Evolutionary conservation across 2,888 invertebrate species (phyloP).

Genomic region (Imbricaverruca yamaguchii): DNA sequence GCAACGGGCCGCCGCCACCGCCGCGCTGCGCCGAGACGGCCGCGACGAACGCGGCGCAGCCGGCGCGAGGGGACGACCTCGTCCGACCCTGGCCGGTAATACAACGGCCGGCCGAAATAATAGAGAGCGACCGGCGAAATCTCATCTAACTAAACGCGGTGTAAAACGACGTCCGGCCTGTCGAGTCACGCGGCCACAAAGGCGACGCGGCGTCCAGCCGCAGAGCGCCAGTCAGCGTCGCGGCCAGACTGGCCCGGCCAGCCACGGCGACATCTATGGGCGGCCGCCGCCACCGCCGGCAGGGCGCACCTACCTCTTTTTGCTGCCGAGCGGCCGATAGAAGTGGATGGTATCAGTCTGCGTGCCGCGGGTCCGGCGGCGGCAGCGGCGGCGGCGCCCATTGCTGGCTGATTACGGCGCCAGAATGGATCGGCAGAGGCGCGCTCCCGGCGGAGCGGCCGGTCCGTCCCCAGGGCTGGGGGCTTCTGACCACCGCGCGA

Average conservation of each 20-base stretch:
- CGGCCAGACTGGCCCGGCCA: not conserved
- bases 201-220: not conserved
- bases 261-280: not conserved
- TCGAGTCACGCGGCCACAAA: conserved; percentile 10
- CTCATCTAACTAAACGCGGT: conserved; percentile 21
- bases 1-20: too few species aligned
- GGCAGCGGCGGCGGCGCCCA: not conserved
- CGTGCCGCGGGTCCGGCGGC: not conserved
- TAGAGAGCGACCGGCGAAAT: not conserved
- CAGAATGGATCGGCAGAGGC: not conserved
- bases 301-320: not conserved
- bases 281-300: not conserved
- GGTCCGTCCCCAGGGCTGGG: not conserved
- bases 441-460: not conserved
- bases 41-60: too few species aligned
- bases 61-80: not conserved
- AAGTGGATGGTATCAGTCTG: conserved; percentile 1
- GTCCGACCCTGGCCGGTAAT: not conserved
- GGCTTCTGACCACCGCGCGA: not conserved
- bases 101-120: not conserved
- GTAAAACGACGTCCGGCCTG: not conserved
- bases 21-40: too few species aligned
- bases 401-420: not conserved
- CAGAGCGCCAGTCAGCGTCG: conserved; percentile 7
- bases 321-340: not conserved